Evolutionary conservation across 1,140 invertebrate genomes (phyloP), one percentile per base, ranked within the genome.

Genomic region (Coelopa frigida): DNA sequence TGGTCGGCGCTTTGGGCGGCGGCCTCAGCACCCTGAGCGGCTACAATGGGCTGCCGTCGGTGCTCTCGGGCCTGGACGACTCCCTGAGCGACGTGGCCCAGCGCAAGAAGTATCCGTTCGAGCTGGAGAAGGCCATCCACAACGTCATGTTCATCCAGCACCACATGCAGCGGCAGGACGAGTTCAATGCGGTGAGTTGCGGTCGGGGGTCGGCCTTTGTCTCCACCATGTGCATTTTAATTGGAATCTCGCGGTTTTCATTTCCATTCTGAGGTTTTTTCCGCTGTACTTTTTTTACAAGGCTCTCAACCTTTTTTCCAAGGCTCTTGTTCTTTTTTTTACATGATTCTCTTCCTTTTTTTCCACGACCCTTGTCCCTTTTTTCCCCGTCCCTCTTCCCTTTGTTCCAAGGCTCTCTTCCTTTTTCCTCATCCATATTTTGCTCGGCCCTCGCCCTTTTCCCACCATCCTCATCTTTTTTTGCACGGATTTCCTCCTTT

Each of bases 61-160:
- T 88, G 17, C 84, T 86, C 72, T 85, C 83, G 4, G 85, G 84
- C 11, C 64, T 89, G 12, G 85, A 89, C 54, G 85, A 88, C 57
- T 87, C 84, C 26, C 72, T 89, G 52, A 87, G 84, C 51, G 85
- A 88, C 52, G 78, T 85, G 10, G 81, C 78, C n/a, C 76, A 78
- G 14, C 75, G 83, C 42, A 89, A 89, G 70, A 89, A 89, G 59
- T 91, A 90, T 70, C 89, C 87, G 1, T 90, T 91, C 59, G 90
- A 94, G 62, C 73, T 94, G 52, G 89, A 94, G 59, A 91, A 93
- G 65, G 90, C 91, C 22, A 85, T 96, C 49, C 87, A 93, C 58
- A 94, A 94, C 67, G 87, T 94, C 21, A 89, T 91, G 81, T 96
- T 95, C 61, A 94, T 95, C 52, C 89, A 94, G 55, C 88, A 93